These are phyloP conservation scores for Boloria selene DNA, from an alignment of 2,888 invertebrate species.

Conservation along the genomic window DNA sequence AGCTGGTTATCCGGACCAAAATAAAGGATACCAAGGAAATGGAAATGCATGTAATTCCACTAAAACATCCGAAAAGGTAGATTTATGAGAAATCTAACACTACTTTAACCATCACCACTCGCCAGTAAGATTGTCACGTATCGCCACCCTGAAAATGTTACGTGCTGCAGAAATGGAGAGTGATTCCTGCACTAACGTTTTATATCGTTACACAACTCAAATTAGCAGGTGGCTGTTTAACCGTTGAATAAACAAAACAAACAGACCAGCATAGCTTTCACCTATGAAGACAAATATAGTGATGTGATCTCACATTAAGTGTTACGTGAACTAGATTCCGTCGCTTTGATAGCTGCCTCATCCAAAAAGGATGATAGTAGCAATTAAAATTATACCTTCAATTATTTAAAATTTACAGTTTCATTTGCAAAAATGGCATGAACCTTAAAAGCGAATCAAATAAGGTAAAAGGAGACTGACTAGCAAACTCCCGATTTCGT, in stretches of 20 bases:
- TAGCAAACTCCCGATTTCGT: no score
- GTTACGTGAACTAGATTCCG: conserved; percentile 1
- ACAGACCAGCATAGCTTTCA: conserved; percentile 64
- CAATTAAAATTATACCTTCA: no score
- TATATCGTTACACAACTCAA: conserved; percentile 54
- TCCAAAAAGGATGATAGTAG: no score
- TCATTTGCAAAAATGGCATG: no score
- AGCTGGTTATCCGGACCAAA: no score
- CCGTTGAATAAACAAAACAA: conserved; percentile 58
- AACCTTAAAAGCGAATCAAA: no score
- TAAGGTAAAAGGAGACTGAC: no score
- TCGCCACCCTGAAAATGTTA: conserved; percentile 41
- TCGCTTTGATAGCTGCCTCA: not conserved
- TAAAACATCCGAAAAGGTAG: not conserved
- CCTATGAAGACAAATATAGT: conserved; percentile 42
- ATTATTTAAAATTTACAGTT: no score
- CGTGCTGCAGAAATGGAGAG: conserved; percentile 70
- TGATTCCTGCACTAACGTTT: conserved; percentile 44
- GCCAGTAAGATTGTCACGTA: conserved; percentile 3
- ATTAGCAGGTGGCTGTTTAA: conserved; percentile 51
- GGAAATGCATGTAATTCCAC: not conserved
- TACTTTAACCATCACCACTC: conserved; percentile 1
- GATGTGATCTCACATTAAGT: conserved; percentile 7
- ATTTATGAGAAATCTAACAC: conserved; percentile 12
- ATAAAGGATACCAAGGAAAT: no score